Base-by-base conservation (phyloP, 2,888 invertebrate species). In the Cryptocephalus moraei region DNA sequence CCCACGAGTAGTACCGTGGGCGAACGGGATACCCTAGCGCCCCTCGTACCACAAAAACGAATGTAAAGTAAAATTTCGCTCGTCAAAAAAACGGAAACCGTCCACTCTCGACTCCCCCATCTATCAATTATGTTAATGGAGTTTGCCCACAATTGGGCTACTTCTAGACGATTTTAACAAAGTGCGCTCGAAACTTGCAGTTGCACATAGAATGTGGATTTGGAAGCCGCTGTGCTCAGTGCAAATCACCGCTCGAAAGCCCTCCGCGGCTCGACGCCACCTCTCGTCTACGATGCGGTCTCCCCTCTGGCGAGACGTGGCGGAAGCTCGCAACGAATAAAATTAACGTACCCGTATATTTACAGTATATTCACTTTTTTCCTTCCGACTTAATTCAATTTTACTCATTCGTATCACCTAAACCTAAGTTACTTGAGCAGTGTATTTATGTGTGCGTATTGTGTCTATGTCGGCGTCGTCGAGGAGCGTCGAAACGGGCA, bases 141-240 rank as follows among this genome's bases (percentile, higher is more conserved):
- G 22, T 46, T 48, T 49, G 52, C 56, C 53, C 56, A 52, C 40
- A 56, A 51, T 50, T 46, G 52, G 56, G 54, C 53, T 53, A 59
- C 61, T 62, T 60, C 58, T 59, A 60, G 53, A 61, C 60, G 58
- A 62, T 62, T 64, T 54, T 51, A 66, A 65, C 63, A 64, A 65
- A 62, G 65, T 66, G 65, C 62, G 57, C 54, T 54, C 58, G 43
- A 49, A 55, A 56, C 45, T 57, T 58, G 64, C 64, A 64, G 63
- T 64, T 64, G 65, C 62, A 64, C 59, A 54, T 54, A 52, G 59
- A 62, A 57, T 55, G 56, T 55, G 49, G 55, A 36, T 61, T 59
- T 63, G 62, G 61, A 64, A 65, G 64, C 66, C 62, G 63, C 58
- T 55, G 62, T 62, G 62, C 61, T 61, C 58, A 55, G 51, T 56